Base-by-base conservation (phyloP, 2,113 vertebrate species). In the Saimiri boliviensis region DNA sequence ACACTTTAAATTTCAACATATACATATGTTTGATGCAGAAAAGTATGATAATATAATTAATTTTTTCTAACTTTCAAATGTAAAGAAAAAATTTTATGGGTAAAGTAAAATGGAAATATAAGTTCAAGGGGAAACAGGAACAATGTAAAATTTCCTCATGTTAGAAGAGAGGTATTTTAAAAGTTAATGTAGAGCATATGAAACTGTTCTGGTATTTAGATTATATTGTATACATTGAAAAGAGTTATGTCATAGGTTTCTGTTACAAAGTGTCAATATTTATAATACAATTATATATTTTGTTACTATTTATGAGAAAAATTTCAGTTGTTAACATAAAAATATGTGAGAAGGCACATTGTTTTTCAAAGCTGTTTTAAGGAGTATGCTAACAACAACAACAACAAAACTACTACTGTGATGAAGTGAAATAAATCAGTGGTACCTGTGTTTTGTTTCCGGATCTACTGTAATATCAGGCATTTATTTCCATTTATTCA, bases 61-160 rank as follows among this genome's bases (percentile, higher is more conserved):
- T 19, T 76, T 86, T 94, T 94, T 21, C 25, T 45, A 76, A 76
- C 37, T 96, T 86, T 74, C n/a, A 74, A 95, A 25, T 74, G 56
- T 80, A 74, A 92, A 85, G 32, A 92, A 52, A 93, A 76, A 47
- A 42, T 68, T 68, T 42, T 60, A 6, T 81, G 54, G 14, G 13
- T 79, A 49, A 73, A 74, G 25, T 89, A 66, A 81, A 96, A 80
- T 81, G 52, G 20, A 89, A 84, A 66, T 63, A 52, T 8, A 74
- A 88, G 42, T 54, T 89, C n/a, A 79, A 83, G 58, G 16, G 21
- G 58, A 91, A 94, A 74, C 7, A 56, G 11, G 35, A 95, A 70
- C 35, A 47, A 56, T 47, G 20, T 79, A 45, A 42, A 49, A 40
- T 49, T 79, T 68, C 25, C 45, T 81, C 49, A 45, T 66, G 25